Percentiles rank a stretch among this genome's conserved stretches.
phyloP scores from a whole-genome alignment of 2,113 vertebrate species.

The Caloenas nicobarica region DNA sequence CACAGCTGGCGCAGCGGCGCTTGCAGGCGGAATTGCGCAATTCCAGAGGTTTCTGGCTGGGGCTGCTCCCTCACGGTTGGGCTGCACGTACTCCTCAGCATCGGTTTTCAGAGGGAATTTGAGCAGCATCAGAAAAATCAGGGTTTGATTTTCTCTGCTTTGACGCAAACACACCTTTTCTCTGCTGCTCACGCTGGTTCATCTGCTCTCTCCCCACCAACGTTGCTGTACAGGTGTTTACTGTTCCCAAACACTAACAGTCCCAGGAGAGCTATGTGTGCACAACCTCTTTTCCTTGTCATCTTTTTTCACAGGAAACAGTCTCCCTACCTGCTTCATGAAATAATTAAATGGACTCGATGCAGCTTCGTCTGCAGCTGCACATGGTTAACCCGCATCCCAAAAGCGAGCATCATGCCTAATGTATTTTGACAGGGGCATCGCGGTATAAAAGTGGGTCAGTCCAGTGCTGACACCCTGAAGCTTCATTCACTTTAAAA shows the following conservation, averaged over 20 bases:
- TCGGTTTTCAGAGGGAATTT: neutral
- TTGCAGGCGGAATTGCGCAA: neutral
- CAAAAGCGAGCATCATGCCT: neutral
- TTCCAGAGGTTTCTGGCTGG: neutral
- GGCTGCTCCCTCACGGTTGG: neutral
- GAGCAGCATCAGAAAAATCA: neutral
- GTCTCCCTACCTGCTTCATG: neutral
- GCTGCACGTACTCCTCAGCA: neutral
- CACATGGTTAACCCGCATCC: neutral
- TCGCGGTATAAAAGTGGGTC: slow-evolving; percentile 2
- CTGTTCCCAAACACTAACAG: neutral
- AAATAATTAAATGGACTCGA: neutral
- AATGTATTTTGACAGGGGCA: neutral
- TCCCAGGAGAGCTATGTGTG: neutral
- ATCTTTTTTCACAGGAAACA: neutral
- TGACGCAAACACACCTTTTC: neutral
- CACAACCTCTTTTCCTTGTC: neutral
- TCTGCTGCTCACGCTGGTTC: neutral
- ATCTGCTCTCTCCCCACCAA: neutral
- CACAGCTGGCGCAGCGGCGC: neutral
- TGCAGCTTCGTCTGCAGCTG: neutral
- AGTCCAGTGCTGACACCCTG: neutral
- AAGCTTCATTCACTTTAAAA: neutral
- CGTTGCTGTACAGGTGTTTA: neutral
- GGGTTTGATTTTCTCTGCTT: neutral